Conservation (phyloP, 2,888 invertebrate species). For the Monopis laevigella region DNA sequence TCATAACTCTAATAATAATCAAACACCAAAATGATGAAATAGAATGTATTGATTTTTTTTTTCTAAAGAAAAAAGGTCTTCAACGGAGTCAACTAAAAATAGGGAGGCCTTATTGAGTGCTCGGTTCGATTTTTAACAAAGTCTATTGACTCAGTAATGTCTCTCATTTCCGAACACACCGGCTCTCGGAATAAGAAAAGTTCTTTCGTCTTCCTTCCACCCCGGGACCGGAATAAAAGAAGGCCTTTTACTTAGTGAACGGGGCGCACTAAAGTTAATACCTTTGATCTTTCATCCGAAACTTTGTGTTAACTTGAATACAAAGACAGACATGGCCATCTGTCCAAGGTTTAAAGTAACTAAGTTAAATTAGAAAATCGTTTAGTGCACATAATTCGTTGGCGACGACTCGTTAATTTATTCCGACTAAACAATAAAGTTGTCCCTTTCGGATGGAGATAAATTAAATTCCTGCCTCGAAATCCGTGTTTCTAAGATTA, state of each 20-base stretch:
- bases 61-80: too few species aligned
- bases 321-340: constrained; percentile 50
- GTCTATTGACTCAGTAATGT: constrained; percentile 61
- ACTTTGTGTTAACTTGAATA: constrained; percentile 54
- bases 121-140: constrained; percentile 41
- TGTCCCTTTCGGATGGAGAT: not conserved
- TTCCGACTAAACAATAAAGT: constrained; percentile 6
- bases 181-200: constrained; percentile 58
- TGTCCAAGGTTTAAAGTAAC: constrained; percentile 43
- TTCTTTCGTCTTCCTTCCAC: constrained; percentile 34
- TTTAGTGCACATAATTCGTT: constrained; percentile 48
- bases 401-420: constrained; percentile 36
- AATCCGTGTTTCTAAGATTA: not conserved
- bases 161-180: constrained; percentile 56
- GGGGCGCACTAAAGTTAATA: constrained; percentile 47
- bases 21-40: too few species aligned
- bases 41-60: too few species aligned
- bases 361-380: constrained; percentile 55
- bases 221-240: constrained; percentile 43
- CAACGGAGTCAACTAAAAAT: not conserved
- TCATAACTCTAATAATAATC: too few species aligned
- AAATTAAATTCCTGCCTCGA: not conserved
- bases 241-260: constrained; percentile 31
- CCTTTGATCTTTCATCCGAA: constrained; percentile 56
- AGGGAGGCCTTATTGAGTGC: constrained; percentile 6